Evolutionary conservation across 2,888 invertebrate genomes (phyloP), one percentile per base, ranked within the genome.

Genomic region (Trichogramma dendrolimi): DNA sequence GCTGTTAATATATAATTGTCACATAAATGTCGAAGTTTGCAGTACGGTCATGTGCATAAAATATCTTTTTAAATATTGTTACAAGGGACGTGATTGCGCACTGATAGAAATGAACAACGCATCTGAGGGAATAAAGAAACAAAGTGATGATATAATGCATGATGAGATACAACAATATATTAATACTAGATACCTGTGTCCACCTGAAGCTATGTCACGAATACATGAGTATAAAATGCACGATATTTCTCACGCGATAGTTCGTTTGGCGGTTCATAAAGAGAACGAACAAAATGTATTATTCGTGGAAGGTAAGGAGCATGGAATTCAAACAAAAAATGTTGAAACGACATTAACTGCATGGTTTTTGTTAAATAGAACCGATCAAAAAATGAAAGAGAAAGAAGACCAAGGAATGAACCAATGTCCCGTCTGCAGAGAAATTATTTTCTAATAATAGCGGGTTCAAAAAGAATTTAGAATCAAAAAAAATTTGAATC

Each of bases 341-440:
- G 46, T 55, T 51, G 42, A 63, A 48, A 63, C 65, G 43, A 55
- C 60, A 5, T 52, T 62, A 10, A 62, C 54, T 1, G 60, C 62
- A 10, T 66, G 58, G 61, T 63, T 63, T 14, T 40, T 55, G 43
- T 56, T 61, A 49, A 66, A 66, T 44, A 10, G 41, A 38, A 47
- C 4, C 6, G 51, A 61, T 51, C 5, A 40, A 40, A 11, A 52
- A 40, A n/a, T n/a, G n/a, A n/a, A n/a, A n/a, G n/a, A n/a, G n/a
- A n/a, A n/a, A n/a, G n/a, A n/a, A n/a, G n/a, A n/a, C n/a, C n/a
- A n/a, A n/a, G n/a, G n/a, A n/a, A n/a, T n/a, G n/a, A n/a, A n/a
- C n/a, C n/a, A n/a, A n/a, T n/a, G n/a, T n/a, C n/a, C n/a, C n/a
- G n/a, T n/a, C n/a, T n/a, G n/a, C n/a, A n/a, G n/a, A n/a, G n/a